Base-by-base conservation (phyloP, 2,888 invertebrate genomes). In the Cordylochernes scorpioides region DNA sequence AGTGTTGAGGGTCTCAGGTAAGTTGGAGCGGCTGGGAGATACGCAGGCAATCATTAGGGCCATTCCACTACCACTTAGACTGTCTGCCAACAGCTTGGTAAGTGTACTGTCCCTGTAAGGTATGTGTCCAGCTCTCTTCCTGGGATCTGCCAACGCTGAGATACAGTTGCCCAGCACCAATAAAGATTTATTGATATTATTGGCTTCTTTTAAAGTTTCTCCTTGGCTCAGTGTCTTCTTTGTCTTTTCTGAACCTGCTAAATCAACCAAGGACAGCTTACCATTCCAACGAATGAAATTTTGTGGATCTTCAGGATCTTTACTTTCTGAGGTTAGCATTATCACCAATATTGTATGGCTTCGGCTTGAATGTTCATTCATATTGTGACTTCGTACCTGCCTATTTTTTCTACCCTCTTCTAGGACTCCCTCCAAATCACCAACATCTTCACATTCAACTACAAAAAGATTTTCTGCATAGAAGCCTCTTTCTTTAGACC, bases 221-320 rank as follows among this genome's bases (percentile, higher is more conserved):
- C 73, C 82, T 45, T 70, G 73, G 49, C 72, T 77, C 43, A 69
- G 67, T 0, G 77, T 86, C 51, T 72, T 73, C 49, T 82, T 86
- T 4, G 84, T 82, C 67, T 86, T 77, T 57, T 88, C 86, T 46
- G 82, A 84, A n/a, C 88, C 86, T 1, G 88, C 88, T 34, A 88
- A 58, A 54, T 88, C 88, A 5, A 88, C 86, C 51, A 88, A 84
- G 57, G 84, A 82, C 31, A 88, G 70, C 58, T 88, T 88, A 15
- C 88, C 88, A 45, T 80, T 74, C 42, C 77, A 71, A 18, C 80
- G 74, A 43, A 84, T 68, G 44, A 74, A 77, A 25, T 80, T 71
- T 25, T 72, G 73, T 14, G 42, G 41, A 33, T 55, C 54, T 5
- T 53, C 53, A 0, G 49, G 48, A 34, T 55, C 52, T 24, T 45